Conservation (phyloP, 2,888 invertebrate species). For the Diarsia dahlii region DNA sequence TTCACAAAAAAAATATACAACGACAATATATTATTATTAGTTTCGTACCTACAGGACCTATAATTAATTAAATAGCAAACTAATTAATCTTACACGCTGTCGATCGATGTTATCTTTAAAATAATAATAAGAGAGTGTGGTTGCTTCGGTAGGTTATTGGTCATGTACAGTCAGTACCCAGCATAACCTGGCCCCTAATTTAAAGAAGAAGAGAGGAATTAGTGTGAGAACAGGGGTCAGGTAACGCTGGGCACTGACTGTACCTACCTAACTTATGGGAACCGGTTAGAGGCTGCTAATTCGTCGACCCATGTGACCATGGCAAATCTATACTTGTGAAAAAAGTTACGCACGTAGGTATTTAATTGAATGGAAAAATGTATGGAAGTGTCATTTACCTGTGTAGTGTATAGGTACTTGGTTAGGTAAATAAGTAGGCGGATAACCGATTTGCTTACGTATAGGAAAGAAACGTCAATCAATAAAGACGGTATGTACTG, state of each 20-base stretch:
- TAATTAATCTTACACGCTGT: constrained; percentile 40
- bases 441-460: neutral
- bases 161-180: neutral
- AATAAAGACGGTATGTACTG: neutral
- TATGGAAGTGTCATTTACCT: constrained; percentile 9
- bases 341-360: constrained; percentile 23
- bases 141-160: constrained; percentile 20
- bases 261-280: constrained; percentile 1
- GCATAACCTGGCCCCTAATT: too few species aligned
- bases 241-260: too few species aligned
- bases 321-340: constrained; percentile 17
- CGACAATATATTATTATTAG: constrained; percentile 4
- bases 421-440: neutral
- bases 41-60: constrained; percentile 20
- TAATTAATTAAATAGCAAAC: constrained; percentile 32
- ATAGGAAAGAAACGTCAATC: neutral
- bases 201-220: too few species aligned
- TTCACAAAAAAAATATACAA: neutral
- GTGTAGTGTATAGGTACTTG: neutral
- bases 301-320: constrained; percentile 22
- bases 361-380: constrained; percentile 8
- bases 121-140: constrained; percentile 31
- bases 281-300: constrained; percentile 44
- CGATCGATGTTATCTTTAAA: constrained; percentile 23
- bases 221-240: too few species aligned